Evolutionary conservation across 2,888 invertebrate species (phyloP), one percentile per base, ranked within the genome.

Genomic region (Rotaria magnacalcarata): DNA sequence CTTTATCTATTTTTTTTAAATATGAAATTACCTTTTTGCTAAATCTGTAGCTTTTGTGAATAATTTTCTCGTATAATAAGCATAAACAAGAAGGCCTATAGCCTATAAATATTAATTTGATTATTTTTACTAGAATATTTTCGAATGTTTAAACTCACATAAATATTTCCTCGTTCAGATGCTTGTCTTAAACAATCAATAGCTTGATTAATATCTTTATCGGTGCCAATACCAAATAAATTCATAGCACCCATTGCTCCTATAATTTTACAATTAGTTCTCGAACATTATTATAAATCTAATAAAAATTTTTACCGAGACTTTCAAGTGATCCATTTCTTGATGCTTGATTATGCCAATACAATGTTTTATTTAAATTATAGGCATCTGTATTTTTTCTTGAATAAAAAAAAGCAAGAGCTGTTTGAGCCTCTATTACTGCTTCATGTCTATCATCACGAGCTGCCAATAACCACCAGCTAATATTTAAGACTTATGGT

Each of bases 291-390:
- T 84, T 84, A 16, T 11, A 67, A 27, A 34, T 2, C 14, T 67
- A 34, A n/a, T 34, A 3, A 34, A 47, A 4, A 11, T 52, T n/a
- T n/a, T 52, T 87, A 91, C 91, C 91, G 89, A 90, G 90, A n/a
- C 91, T 91, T 88, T 91, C 91, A 14, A 91, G 88, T 87, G 89
- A 90, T 24, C 91, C 91, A 88, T 91, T 90, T 16, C 90, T 90
- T 88, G 90, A 90, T 21, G 91, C 91, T 87, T 91, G 90, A 16
- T 90, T 90, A 87, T 91, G 91, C 91, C 91, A 91, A 88, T 90
- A 90, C 88, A 90, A 91, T 27, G 90, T 90, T 86, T 90, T 90
- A 50, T 90, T 88, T 24, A 91, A 88, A 87, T 91, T 89, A 47
- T 84, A 87, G 0, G 88, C 87, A 60, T 87, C 87, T 34, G 88